Conservation (phyloP, 2,888 invertebrate genomes). For the Gonocerus acuteangulatus region DNA sequence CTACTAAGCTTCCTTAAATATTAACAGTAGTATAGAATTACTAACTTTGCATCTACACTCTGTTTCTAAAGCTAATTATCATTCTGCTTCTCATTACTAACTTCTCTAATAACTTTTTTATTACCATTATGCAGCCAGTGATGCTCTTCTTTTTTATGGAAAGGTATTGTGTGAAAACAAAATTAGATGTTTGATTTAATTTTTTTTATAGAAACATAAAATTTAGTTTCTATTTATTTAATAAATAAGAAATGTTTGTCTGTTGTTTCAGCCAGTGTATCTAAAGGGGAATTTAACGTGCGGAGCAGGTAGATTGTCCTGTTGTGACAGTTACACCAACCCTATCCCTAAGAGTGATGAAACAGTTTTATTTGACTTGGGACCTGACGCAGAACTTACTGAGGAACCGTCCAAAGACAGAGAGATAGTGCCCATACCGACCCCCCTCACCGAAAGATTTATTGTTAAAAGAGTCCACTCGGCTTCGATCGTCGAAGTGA, state of each 20-base stretch:
- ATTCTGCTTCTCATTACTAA: conserved; percentile 5
- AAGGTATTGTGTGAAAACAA: conserved; percentile 26
- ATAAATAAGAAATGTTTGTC: conserved; percentile 35
- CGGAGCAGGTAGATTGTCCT: conserved; percentile 68
- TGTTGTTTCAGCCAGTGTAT: conserved; percentile 67
- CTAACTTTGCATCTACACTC: neutral
- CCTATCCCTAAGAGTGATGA: conserved; percentile 21
- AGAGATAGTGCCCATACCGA: conserved; percentile 6
- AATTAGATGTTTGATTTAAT: conserved; percentile 1
- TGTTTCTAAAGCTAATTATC: neutral
- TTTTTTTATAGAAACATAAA: neutral
- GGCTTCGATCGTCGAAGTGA: conserved; percentile 38
- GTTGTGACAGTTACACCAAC: conserved; percentile 49
- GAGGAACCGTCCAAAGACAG: neutral
- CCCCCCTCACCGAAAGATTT: conserved; percentile 33
- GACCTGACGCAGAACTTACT: conserved; percentile 20
- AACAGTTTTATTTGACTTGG: conserved; percentile 30
- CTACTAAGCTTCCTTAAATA: neutral
- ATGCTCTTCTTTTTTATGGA: conserved; percentile 34
- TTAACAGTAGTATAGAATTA: neutral
- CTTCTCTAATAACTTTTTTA: conserved; percentile 18
- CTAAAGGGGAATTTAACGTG: conserved; percentile 60
- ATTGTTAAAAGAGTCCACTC: conserved; percentile 39
- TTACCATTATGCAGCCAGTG: conserved; percentile 35
- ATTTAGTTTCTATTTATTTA: neutral